Percentiles rank a stretch among this genome's conserved stretches.
These are phyloP conservation scores for Callopanchax toddi DNA, from an alignment of 2,113 vertebrate genomes.

Conservation along the genomic window DNA sequence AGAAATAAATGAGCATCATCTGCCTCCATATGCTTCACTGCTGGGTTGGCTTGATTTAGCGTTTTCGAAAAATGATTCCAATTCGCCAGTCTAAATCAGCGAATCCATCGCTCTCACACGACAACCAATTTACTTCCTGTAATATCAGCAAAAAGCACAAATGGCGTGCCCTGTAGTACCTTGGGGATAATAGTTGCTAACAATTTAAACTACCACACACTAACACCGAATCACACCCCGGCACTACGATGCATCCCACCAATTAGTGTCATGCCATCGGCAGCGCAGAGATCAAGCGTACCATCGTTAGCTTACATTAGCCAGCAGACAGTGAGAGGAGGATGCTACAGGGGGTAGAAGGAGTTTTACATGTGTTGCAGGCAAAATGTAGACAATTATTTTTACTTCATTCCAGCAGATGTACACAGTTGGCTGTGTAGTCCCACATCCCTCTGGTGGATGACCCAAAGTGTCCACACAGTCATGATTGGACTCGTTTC, in stretches of 20 bases:
- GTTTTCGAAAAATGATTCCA: slow-evolving; percentile 14
- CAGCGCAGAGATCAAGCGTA: slow-evolving; percentile 42
- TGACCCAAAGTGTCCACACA: slow-evolving; percentile 47
- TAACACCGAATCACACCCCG: slow-evolving; percentile 32
- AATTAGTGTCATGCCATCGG: slow-evolving; percentile 55
- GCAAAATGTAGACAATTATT: slow-evolving; percentile 57
- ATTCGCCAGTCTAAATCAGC: slow-evolving; percentile 17
- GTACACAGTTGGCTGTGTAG: slow-evolving; percentile 35
- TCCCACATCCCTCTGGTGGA: slow-evolving; percentile 54
- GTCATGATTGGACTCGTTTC: slow-evolving; percentile 46
- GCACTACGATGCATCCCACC: slow-evolving; percentile 25
- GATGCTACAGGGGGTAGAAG: slow-evolving; percentile 37
- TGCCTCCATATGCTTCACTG: slow-evolving; percentile 6
- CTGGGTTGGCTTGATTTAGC: background rate
- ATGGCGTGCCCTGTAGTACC: slow-evolving; percentile 2
- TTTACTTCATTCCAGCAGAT: slow-evolving; percentile 42
- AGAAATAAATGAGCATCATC: slow-evolving; percentile 15
- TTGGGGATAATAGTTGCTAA: slow-evolving; percentile 31
- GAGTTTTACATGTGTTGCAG: slow-evolving; percentile 48
- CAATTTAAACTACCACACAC: slow-evolving; percentile 33
- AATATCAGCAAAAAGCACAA: slow-evolving; percentile 30
- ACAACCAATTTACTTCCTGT: slow-evolving; percentile 8
- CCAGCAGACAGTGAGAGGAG: slow-evolving; percentile 56
- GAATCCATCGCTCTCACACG: slow-evolving; percentile 28
- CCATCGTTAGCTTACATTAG: slow-evolving; percentile 61